These are phyloP conservation scores for Parambassis ranga DNA, from an alignment of 2,797 vertebrate species.

Conservation along the genomic window DNA sequence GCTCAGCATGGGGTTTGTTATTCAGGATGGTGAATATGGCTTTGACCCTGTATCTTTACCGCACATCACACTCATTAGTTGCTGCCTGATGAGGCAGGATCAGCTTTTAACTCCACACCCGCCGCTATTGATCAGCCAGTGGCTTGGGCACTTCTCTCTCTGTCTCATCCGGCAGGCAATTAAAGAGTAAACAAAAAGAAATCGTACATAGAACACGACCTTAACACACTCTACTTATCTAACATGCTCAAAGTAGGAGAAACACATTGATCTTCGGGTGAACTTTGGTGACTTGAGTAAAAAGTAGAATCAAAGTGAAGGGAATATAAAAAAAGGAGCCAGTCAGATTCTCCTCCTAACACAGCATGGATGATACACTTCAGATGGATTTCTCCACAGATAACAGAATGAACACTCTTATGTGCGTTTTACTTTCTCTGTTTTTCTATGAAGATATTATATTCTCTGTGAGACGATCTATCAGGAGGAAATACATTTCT, in stretches of 20 bases:
- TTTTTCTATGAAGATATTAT: no score
- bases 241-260: neutral
- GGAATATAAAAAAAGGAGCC: neutral
- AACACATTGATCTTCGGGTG: constrained; percentile 13
- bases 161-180: constrained; percentile 73
- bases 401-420: no score
- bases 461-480: no score
- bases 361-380: no score
- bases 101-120: constrained; percentile 27
- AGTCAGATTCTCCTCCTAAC: no score
- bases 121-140: constrained; percentile 64
- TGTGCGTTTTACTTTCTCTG: no score
- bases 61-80: constrained; percentile 73
- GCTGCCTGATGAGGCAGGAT: constrained; percentile 53
- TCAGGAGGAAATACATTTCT: no score
- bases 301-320: constrained; percentile 8
- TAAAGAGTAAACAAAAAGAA: constrained; percentile 70
- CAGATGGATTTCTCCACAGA: no score
- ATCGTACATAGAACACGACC: constrained; percentile 51
- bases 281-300: constrained; percentile 15
- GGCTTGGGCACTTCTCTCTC: constrained; percentile 67
- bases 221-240: constrained; percentile 76
- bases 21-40: constrained; percentile 42
- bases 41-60: constrained; percentile 65
- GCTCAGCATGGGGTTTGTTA: constrained; percentile 81